Base-by-base conservation (phyloP, 2,797 vertebrate species). In the Euthynnus affinis region DNA sequence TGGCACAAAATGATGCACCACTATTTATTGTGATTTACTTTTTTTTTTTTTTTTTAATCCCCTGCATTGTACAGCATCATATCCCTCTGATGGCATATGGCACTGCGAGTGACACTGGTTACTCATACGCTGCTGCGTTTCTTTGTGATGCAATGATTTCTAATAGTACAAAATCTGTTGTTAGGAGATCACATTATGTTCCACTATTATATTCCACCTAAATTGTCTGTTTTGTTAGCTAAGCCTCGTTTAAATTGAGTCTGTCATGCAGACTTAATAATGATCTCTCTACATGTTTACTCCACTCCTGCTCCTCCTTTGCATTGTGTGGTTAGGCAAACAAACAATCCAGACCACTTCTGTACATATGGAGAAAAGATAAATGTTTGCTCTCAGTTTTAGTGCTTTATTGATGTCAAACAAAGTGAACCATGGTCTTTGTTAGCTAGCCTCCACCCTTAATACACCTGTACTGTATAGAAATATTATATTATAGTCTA, bases 371-470 rank as follows among this genome's bases (percentile, higher is more conserved):
- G 17, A 55, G 5, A 83, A 53, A 75, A 57, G 46, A 65, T 57
- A 27, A 55, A 67, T 83, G 82, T 88, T 90, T 87, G 72, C 60
- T 78, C 25, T 83, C 0, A 34, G 23, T 37, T 25, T 52, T 1
- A 6, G 27, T 73, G 46, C 56, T 61, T 81, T 84, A 69, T 77
- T 82, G 42, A 82, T 75, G 60, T 76, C 59, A 78, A 78, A 76
- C 78, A 66, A 69, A 59, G 34, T 18, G n/a, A 65, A 81, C 67
- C 9, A 9, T 15, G 3, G 29, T 55, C 73, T 86, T 83, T 77
- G 72, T 76, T 37, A 42, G 40, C 44, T 27, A 3, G 66, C 48
- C 67, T 69, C 22, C 74, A 56, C 12, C 23, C 23, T n/a, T 58
- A 56, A 57, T 32, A 12, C 73, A 74, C 58, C 71, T 80, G 69